Percentiles rank a stretch among this genome's conserved stretches.
Conservation (phyloP, 2,888 invertebrate species). For the Mesorhabditis spiculigera region DNA sequence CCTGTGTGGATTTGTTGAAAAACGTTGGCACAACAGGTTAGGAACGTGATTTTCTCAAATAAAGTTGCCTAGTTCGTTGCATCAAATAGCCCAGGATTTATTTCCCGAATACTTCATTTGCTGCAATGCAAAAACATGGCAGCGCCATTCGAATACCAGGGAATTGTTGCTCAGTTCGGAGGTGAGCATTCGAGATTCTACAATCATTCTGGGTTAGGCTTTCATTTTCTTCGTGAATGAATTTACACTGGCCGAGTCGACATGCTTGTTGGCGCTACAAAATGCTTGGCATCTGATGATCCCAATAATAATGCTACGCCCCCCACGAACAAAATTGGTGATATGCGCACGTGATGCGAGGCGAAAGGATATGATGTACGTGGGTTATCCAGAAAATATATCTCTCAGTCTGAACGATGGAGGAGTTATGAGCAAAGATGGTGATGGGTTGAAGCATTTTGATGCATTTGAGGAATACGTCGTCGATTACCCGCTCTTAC, state of each 20-base stretch:
- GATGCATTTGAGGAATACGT: constrained; percentile 5
- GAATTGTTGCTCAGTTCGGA: constrained; percentile 3
- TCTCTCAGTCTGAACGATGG: background rate
- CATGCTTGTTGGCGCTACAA: constrained; percentile 40
- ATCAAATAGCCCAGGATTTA: constrained; percentile 34
- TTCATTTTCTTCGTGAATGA: constrained; percentile 44
- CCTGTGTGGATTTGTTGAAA: constrained; percentile 30
- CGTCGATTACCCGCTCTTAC: constrained; percentile 37
- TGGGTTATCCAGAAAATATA: background rate
- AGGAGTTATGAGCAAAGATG: background rate
- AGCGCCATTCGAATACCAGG: background rate
- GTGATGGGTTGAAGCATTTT: background rate
- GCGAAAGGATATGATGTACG: constrained; percentile 12
- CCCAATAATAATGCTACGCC: constrained; percentile 42
- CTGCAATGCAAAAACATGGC: constrained; percentile 16
- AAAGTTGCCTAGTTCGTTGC: constrained; percentile 24
- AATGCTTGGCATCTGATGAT: constrained; percentile 41
- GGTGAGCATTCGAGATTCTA: constrained; percentile 5
- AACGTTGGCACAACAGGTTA: constrained; percentile 34
- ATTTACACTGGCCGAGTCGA: constrained; percentile 37
- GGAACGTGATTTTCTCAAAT: background rate
- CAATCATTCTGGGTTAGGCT: constrained; percentile 24
- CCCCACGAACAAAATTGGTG: constrained; percentile 40
- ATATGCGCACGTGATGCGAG: constrained; percentile 25
- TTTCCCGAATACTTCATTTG: constrained; percentile 39